Evolutionary conservation across 1,140 invertebrate genomes (phyloP), one percentile per base, ranked within the genome.

Genomic region (Drosophila nebulosa): DNA sequence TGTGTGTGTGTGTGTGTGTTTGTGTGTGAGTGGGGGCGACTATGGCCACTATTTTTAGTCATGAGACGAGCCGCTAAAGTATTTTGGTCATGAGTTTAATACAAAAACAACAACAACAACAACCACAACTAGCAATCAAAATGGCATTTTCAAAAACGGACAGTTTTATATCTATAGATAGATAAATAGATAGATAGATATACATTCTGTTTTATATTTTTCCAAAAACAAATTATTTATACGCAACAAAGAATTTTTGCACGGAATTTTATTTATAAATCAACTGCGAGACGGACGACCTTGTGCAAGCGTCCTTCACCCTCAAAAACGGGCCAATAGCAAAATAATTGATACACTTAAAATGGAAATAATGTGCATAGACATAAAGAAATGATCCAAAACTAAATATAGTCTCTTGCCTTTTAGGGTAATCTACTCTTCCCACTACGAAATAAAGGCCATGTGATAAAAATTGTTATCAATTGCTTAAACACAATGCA

Each of bases 61-160:
- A 80, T 86, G 83, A 86, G 83, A 83, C 83, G 78, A 68, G 68
- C 71, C 71, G 78, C 65, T 78, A 16, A 83, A 88, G 83, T 86
- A 86, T 86, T 86, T 88, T 83, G 83, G 81, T 86, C 81, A 86
- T 88, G 83, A 74, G 64, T 85, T 85, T 60, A 68, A 85, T 80
- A 46, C 39, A 84, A 84, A 71, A 83, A 75, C 71, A 57, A 59
- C 16, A 21, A 18, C 30, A 59, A 24, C 67, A 35, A 21, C 18
- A 22, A 21, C 32, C 53, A 24, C 64, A 35, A 16, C 26, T 26
- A 50, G 30, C 30, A 12, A 56, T 53, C 21, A 42, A 59, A 27
- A 39, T 50, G 24, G 64, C 27, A 36, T 65, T 50, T 51, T 26
- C 62, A 39, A 24, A 22, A 62, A 56, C 65, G 65, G 57, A 77